Evolutionary conservation across 1,140 invertebrate species (phyloP), one percentile per base, ranked within the genome.

Genomic region (Platorchestia sp.): DNA sequence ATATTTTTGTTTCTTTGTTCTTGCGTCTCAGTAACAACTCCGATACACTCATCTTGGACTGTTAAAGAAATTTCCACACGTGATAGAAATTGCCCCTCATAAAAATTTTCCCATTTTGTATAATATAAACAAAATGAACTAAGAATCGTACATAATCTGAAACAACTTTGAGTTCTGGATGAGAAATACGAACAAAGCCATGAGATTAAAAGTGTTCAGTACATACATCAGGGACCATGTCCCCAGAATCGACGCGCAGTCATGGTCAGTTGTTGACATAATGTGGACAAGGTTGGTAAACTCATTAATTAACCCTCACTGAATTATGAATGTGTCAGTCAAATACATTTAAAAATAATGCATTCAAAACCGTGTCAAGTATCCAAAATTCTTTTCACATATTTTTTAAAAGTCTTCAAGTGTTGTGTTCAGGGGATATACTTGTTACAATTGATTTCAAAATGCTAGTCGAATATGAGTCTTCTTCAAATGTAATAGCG

Each of bases 31-130:
- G 16, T 41, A 95, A 51, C 40, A 95, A 10, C 42, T 95, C 95
- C 40, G 95, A 95, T 0, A 95, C 95, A 51, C 95, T 95, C 95
- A 95, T 95, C 22, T 40, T 95, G 44, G 40, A 42, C n/a, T 41
- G 44, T 42, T 90, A 44, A 19, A 0, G 87, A 44, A 87, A 41
- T 36, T n/a, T n/a, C n/a, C n/a, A 27, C 36, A 75, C 10, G 10
- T 75, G 10, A 75, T 3, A 36, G 36, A 36, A 19, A 36, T 10
- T 10, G 6, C 6, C 19, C 19, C 36, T 36, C 36, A 22, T 36
- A 36, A 3, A 75, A 75, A 75, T 75, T 75, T 36, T 3, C 47
- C 36, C 59, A 10, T 75, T 75, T 14, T 27, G 36, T 1, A 10
- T 3, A 36, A 14, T 75, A 14, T 22, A 27, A 75, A 75, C 10